Conservation (phyloP, 2,888 invertebrate genomes). For the Diarsia mendica region DNA sequence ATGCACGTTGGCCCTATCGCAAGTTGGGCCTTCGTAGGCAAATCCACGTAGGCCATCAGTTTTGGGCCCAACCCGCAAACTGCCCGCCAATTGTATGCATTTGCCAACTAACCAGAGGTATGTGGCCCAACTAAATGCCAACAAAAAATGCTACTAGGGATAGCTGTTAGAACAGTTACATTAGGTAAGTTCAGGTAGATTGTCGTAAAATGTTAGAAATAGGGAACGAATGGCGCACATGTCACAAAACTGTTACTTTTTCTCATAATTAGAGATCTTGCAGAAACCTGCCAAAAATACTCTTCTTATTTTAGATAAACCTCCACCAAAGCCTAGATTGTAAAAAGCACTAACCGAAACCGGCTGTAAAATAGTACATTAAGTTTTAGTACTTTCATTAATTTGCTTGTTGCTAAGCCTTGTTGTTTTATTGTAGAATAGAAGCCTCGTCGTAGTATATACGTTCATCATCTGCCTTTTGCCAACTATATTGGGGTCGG, state of each 20-base stretch:
- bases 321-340: neutral
- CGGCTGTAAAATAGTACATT: neutral
- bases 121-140: no score
- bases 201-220: neutral
- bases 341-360: neutral
- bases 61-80: no score
- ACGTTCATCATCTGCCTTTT: neutral
- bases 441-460: neutral
- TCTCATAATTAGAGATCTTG: neutral
- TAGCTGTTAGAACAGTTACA: neutral
- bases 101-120: no score
- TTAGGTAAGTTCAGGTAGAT: neutral
- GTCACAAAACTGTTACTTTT: neutral
- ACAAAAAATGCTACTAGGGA: no score
- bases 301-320: conserved; percentile 1
- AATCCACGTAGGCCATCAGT: no score
- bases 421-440: neutral
- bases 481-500: no score
- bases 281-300: neutral
- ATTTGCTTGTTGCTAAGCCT: neutral
- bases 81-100: no score
- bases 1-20: no score
- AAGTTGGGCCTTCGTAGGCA: no score
- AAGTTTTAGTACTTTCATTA: neutral
- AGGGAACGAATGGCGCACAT: neutral